These are phyloP conservation scores for Mycetomoellerius zeteki DNA, from an alignment of 1,140 invertebrate genomes.

Conservation along the genomic window DNA sequence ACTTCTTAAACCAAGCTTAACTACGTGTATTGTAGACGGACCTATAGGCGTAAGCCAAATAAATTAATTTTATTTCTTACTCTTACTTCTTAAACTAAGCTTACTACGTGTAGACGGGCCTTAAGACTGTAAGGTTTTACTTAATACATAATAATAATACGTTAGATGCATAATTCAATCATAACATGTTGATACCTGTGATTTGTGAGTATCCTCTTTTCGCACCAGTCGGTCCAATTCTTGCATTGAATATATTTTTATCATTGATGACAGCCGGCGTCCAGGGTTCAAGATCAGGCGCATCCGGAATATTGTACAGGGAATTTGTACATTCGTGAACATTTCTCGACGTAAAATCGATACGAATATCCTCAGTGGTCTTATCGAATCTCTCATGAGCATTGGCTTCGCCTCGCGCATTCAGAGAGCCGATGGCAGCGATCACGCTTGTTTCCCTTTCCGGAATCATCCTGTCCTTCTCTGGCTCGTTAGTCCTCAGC, in stretches of 20 bases:
- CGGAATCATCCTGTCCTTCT: conserved; percentile 91
- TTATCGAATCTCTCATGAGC: conserved; percentile 92
- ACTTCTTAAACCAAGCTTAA: too few relatives aligned
- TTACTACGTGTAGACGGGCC: too few relatives aligned
- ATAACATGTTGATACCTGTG: conserved; percentile 88
- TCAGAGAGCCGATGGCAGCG: conserved; percentile 95
- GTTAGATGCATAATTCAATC: neutral
- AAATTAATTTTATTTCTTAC: too few relatives aligned
- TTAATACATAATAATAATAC: conserved; percentile 1
- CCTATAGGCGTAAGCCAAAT: too few relatives aligned
- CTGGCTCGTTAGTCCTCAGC: conserved; percentile 91
- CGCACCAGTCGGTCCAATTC: conserved; percentile 95
- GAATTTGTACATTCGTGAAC: conserved; percentile 86
- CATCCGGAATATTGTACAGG: conserved; percentile 83
- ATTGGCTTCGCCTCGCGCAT: conserved; percentile 93
- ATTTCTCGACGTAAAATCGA: conserved; percentile 90
- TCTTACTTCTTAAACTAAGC: too few relatives aligned
- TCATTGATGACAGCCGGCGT: conserved; percentile 88
- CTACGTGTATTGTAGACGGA: too few relatives aligned
- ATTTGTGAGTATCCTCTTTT: conserved; percentile 93
- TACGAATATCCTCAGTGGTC: conserved; percentile 91
- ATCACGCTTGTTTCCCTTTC: conserved; percentile 92
- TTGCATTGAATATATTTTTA: conserved; percentile 89
- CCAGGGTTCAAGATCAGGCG: conserved; percentile 89
- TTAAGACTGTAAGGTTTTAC: neutral